Evolutionary conservation across 2,797 vertebrate genomes (phyloP).

Genomic region (Arctocebus calabarensis): DNA sequence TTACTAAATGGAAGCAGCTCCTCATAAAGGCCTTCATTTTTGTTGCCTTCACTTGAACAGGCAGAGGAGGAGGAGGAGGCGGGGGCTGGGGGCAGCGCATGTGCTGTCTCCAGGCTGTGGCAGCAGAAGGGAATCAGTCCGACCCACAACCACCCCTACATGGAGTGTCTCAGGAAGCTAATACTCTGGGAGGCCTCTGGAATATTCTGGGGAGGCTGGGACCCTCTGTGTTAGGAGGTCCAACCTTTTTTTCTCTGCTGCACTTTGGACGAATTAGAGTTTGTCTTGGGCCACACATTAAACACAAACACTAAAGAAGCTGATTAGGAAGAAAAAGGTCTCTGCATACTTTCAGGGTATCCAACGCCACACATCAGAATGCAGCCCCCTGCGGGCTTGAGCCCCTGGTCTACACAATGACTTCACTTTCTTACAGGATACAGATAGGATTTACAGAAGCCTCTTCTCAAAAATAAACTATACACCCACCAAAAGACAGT

Average conservation of each 20-base stretch:
- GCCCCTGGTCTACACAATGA: not conserved
- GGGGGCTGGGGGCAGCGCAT: too few relatives aligned
- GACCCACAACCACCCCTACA: not conserved
- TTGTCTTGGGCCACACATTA: too few relatives aligned
- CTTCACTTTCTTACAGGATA: not conserved
- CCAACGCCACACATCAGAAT: too few relatives aligned
- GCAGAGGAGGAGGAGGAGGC: not conserved
- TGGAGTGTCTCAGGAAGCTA: not conserved
- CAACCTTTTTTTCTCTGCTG: too few relatives aligned
- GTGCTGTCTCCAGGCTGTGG: not conserved
- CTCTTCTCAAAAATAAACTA: not conserved
- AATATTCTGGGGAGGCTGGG: not conserved
- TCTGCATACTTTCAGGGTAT: too few relatives aligned
- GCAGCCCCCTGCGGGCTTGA: too few relatives aligned
- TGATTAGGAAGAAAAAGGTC: too few relatives aligned
- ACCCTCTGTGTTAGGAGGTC: not conserved
- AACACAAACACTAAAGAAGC: too few relatives aligned
- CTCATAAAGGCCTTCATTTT: not conserved
- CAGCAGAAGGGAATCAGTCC: not conserved
- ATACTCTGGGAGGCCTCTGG: not conserved
- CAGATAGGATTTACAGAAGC: not conserved
- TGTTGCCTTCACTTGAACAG: too few relatives aligned
- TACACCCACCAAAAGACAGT: not conserved
- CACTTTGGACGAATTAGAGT: too few relatives aligned
- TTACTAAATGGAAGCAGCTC: not conserved